Base-by-base conservation (phyloP, 2,888 invertebrate species). In the Ectobius pallidus region DNA sequence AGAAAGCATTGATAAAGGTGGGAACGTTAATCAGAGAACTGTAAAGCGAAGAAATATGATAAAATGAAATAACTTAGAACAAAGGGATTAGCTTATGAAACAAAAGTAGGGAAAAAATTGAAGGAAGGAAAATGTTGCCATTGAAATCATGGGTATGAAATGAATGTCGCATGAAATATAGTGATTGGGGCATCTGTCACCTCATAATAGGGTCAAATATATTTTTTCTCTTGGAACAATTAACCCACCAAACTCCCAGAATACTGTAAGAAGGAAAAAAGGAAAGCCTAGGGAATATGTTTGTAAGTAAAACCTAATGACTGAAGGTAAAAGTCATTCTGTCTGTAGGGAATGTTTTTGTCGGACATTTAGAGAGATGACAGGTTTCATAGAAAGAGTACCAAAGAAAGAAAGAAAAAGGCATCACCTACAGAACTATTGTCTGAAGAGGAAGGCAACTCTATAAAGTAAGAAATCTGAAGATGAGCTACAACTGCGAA, bases 371-470 rank as follows among this genome's bases (percentile, higher is more conserved):
- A n/a, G 49, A 49, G 18, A 49, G 49, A 49, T n/a, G 7, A 49
- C 49, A n/a, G 49, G n/a, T n/a, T 18, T 49, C n/a, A 49, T 49
- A 49, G 49, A 18, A 49, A 49, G 18, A 49, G 18, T n/a, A 49
- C 4, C n/a, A 49, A 49, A 49, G 49, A 49, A 49, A 49, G n/a
- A n/a, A n/a, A n/a, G n/a, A 18, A 49, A 7, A 49, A n/a, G n/a
- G n/a, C n/a, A 9, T 49, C 49, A 49, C n/a, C 14, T 14, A 49
- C 49, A 14, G n/a, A 14, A 39, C 6, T 39, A 14, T 14, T 49
- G 7, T n/a, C 49, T 49, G 49, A n/a, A 49, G 49, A 49, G 18
- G n/a, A 49, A 49, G 49, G 49, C 49, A 49, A n/a, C 49, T 49
- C 49, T n/a, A 4, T 49, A 14, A 49, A 49, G 4, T 14, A 49